Base-by-base conservation (phyloP, 2,797 vertebrate species). In the Helostoma temminkii region DNA sequence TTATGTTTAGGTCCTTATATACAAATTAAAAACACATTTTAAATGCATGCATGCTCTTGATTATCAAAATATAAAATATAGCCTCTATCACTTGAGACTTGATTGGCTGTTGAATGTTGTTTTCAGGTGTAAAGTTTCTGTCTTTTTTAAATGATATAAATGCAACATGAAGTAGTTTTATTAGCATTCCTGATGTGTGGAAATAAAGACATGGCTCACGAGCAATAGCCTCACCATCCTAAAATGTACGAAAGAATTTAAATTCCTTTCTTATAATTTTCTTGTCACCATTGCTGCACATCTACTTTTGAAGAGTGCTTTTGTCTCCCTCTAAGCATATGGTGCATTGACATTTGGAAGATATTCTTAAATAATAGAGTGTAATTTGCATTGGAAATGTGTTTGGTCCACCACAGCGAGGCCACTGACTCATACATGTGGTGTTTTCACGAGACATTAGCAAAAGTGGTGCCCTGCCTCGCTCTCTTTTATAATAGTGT, bases 351-450 rank as follows among this genome's bases (percentile, higher is more conserved):
- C 85, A 80, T 87, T 87, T 82, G 45, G 39, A 30, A 34, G 14
- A 74, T 42, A 37, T 63, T 69, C 46, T 66, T 46, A 25, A 39
- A 81, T 71, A 76, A 76, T 39, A 21, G 60, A 46, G 22, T n/a
- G 25, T 34, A 6, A 87, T 89, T 84, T 87, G 83, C 73, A 80
- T 76, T 85, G 68, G 67, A 84, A 85, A 88, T 88, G 68, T 9
- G 75, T 71, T 74, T 52, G 81, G 67, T 59, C 67, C 42, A 25
- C 49, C 34, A 6, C 64, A 12, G 72, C 5, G 53, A 72, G 57
- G 60, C 59, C 67, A 22, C 36, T 63, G 76, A 82, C 70, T 80
- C 71, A 71, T 9, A 39, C 26, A 46, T 12, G 65, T 37, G 2
- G 42, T 55, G 52, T 76, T 74, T 78, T 66, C 56, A 70, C 56